A percentile compares a stretch with the other conserved stretches of the same genome.
Conservation (phyloP, 2,888 invertebrate genomes). For the Synanthedon andrenaeformis region DNA sequence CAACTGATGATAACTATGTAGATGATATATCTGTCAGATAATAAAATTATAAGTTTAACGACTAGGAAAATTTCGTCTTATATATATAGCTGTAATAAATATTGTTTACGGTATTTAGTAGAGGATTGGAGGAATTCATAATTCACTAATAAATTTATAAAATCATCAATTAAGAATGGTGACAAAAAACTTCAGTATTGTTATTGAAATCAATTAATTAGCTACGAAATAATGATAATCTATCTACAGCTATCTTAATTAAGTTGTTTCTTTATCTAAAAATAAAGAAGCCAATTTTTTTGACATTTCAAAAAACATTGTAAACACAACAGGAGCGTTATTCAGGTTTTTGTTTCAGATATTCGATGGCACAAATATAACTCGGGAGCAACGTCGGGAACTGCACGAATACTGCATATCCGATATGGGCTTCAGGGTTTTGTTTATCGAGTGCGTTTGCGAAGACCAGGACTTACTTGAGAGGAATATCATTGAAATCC, state of each 20-base stretch:
- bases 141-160: too few species aligned
- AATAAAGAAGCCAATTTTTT: background rate
- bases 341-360: constrained; percentile 70
- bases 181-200: too few species aligned
- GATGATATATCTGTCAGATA: too few species aligned
- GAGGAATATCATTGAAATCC: constrained; percentile 75
- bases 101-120: too few species aligned
- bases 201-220: too few species aligned
- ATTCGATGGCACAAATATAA: constrained; percentile 93
- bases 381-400: constrained; percentile 81
- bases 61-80: too few species aligned
- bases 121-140: too few species aligned
- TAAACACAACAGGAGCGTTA: background rate
- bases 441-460: constrained; percentile 93
- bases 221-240: too few species aligned
- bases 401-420: constrained; percentile 79
- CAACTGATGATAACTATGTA: too few species aligned
- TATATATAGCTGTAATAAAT: too few species aligned
- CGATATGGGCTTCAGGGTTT: constrained; percentile 83
- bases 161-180: too few species aligned
- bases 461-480: constrained; percentile 74
- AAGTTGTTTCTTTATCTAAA: background rate
- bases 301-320: background rate
- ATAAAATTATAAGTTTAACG: too few species aligned
- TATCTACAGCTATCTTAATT: background rate